Evolutionary conservation across 2,113 vertebrate genomes (phyloP), one percentile per base, ranked within the genome.

Genomic region (Scomber colias): DNA sequence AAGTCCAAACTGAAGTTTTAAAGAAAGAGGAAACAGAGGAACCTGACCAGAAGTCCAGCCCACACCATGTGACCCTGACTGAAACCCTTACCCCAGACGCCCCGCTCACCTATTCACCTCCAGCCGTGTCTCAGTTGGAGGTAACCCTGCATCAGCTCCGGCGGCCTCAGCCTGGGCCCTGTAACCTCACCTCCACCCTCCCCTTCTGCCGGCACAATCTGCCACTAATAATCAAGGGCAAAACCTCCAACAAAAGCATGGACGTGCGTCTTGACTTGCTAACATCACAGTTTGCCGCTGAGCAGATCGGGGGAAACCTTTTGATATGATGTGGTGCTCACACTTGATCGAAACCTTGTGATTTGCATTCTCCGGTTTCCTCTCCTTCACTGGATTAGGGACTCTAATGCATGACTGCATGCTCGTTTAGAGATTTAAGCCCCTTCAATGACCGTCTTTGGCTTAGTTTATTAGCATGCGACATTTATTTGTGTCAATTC

Each of bases 331-430:
- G 45, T 76, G 71, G 55, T 62, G 54, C 67, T 77, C 83, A 76
- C 55, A 75, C 65, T 75, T 89, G 77, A 89, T 89, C 9, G 10
- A 83, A 92, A 81, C 83, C 85, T 83, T 87, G 85, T 89, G 91
- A 90, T 90, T 91, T 79, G 71, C 75, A 2, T 81, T 76, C 70
- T 70, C n/a, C 71, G 5, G 81, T 35, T 49, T 81, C 51, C 19
- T 80, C 79, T 71, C 60, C 72, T 68, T 68, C 64, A 83, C 82
- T 66, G 76, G 78, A 75, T 75, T 57, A 79, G 71, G 56, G 77
- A 14, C 69, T 35, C 15, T 83, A 91, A 87, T 81, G 74, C 80
- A 83, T 85, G 88, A 82, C 84, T 83, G 79, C 89, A 74, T 67
- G 89, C 70, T 82, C 14, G 8, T 85, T 82, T 64, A 40, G 44